phyloP scores from a whole-genome alignment of 2,888 invertebrate genomes.

The Itoplectis maculator region DNA sequence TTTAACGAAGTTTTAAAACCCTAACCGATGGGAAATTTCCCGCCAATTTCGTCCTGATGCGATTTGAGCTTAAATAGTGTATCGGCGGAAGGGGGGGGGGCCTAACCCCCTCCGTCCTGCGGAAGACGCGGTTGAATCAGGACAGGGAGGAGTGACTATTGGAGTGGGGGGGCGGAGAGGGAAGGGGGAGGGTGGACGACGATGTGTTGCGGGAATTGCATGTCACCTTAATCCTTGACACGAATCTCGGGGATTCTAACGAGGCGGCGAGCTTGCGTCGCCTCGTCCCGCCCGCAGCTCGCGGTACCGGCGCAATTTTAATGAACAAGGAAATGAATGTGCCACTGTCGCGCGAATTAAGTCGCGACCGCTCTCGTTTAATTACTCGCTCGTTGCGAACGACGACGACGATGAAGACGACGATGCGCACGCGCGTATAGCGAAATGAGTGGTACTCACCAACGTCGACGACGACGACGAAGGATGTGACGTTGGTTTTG shows the following conservation, averaged over 20 bases:
- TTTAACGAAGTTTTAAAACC: no score
- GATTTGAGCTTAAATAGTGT: constrained; percentile 32
- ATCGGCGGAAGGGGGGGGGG: constrained; percentile 16
- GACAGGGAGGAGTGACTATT: constrained; percentile 17
- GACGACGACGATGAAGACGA: constrained; percentile 35
- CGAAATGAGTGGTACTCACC: constrained; percentile 55
- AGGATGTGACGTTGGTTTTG: neutral
- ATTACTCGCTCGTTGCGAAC: constrained; percentile 59
- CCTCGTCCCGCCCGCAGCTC: constrained; percentile 28
- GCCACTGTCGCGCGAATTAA: constrained; percentile 68
- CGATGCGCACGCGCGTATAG: constrained; percentile 43
- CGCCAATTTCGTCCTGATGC: neutral
- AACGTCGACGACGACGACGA: constrained; percentile 1
- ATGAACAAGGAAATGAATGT: constrained; percentile 71
- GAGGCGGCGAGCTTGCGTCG: constrained; percentile 51
- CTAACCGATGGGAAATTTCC: no score
- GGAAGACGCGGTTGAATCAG: constrained; percentile 33
- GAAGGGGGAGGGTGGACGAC: constrained; percentile 50
- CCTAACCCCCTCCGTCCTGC: no score
- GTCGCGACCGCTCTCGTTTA: constrained; percentile 68
- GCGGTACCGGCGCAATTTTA: constrained; percentile 66
- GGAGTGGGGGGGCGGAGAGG: no score
- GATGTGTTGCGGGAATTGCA: constrained; percentile 63
- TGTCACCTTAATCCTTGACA: constrained; percentile 72
- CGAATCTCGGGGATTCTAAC: constrained; percentile 66